A percentile compares a stretch with the other conserved stretches of the same genome.
Conservation (phyloP, 2,113 vertebrate species). For the Cinclus cinclus region DNA sequence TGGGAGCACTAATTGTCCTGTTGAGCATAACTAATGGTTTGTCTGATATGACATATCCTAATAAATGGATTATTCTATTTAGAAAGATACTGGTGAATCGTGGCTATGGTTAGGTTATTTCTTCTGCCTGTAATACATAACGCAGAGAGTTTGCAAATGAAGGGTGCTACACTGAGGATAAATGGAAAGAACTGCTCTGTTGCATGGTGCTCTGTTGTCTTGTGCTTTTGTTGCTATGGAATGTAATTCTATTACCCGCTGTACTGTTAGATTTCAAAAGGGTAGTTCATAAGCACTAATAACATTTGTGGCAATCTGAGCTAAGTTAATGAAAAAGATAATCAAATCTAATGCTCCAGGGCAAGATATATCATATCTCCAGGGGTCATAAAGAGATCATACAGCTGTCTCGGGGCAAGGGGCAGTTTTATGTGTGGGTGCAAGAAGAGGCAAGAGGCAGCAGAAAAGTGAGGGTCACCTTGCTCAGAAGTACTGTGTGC, state of each 20-base stretch:
- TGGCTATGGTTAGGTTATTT: background rate
- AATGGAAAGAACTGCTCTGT: background rate
- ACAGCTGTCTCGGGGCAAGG: background rate
- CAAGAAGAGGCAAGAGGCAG: background rate
- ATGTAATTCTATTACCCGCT: slow-evolving; percentile 23
- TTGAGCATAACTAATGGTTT: background rate
- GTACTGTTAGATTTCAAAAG: slow-evolving; percentile 46
- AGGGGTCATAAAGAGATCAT: background rate
- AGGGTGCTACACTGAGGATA: background rate
- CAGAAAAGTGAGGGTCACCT: slow-evolving; percentile 13
- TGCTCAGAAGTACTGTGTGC: background rate
- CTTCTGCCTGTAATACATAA: background rate
- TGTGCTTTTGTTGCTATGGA: background rate
- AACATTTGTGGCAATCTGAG: slow-evolving; percentile 57
- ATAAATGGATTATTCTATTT: background rate
- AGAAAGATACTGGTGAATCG: background rate
- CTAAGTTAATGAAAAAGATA: slow-evolving; percentile 65
- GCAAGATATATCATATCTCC: slow-evolving; percentile 31
- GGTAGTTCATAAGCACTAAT: slow-evolving; percentile 52
- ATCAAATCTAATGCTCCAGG: slow-evolving; percentile 40
- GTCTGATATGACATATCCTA: background rate
- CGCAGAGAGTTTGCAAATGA: background rate
- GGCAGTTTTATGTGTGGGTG: background rate
- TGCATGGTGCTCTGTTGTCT: background rate
- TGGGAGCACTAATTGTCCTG: fast-evolving